phyloP scores from a whole-genome alignment of 2,113 vertebrate genomes.

The Notechis scutatus region DNA sequence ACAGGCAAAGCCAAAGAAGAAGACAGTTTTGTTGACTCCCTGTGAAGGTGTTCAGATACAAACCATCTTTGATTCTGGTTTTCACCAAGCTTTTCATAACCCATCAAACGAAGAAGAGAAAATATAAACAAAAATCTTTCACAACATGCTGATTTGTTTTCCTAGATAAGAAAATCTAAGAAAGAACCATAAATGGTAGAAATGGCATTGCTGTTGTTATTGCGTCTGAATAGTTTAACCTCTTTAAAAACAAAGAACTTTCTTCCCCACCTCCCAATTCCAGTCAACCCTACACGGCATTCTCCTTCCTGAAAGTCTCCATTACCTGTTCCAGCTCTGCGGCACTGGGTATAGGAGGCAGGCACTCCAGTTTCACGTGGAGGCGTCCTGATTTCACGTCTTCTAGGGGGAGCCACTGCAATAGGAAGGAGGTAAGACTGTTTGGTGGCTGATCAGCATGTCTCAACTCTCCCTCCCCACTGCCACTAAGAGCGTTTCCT shows the following conservation, averaged over 20 bases:
- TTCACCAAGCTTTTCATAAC: not conserved
- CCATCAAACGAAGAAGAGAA: not conserved
- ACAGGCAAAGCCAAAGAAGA: not conserved
- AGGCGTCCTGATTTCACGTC: conserved; percentile 86
- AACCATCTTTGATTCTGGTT: not conserved
- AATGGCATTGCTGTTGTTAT: not conserved
- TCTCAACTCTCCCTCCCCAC: not conserved
- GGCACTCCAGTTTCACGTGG: conserved; percentile 83
- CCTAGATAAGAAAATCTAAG: not conserved
- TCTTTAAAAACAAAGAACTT: not conserved
- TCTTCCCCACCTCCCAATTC: not conserved
- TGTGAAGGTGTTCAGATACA: not conserved
- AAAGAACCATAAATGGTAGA: not conserved
- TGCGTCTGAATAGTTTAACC: not conserved
- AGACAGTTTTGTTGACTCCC: not conserved
- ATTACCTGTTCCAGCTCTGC: conserved; percentile 79
- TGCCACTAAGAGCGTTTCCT: not conserved
- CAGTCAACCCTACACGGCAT: not conserved
- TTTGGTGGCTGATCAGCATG: not conserved
- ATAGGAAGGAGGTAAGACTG: not conserved
- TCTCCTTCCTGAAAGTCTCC: not conserved
- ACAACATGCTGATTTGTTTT: not conserved
- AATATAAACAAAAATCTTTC: not conserved
- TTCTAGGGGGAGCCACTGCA: conserved; percentile 85
- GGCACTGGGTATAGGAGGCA: conserved; percentile 70